Evolutionary conservation across 2,797 vertebrate species (phyloP), one percentile per base, ranked within the genome.

Genomic region (Xenentodon cancila): DNA sequence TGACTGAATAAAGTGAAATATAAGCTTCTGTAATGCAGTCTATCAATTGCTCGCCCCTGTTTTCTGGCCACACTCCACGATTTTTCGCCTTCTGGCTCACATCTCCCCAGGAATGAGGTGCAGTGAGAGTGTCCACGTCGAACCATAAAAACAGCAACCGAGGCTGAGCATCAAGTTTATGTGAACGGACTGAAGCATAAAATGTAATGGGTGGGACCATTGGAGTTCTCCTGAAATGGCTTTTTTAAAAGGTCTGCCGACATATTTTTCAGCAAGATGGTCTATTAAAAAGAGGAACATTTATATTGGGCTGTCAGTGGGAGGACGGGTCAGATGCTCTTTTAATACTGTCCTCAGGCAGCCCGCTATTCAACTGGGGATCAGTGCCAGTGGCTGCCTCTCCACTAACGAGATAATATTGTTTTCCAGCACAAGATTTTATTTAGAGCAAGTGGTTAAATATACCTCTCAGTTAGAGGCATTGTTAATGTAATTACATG

Each of bases 121-220:
- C 84, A 58, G 64, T 20, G 73, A 25, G 70, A 86, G 81, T 73
- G 87, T 90, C 90, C 91, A 88, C 74, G 71, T 67, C 68, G 64
- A 63, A 79, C 87, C 87, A 89, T 92, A 89, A 92, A 93, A 87
- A 84, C 82, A 78, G 87, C 88, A 83, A 77, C 82, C 73, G 76
- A 85, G 82, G 86, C 87, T 84, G 89, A 87, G 82, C 82, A 80
- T 84, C 80, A 80, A 84, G 80, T 92, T 90, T 90, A 91, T 92
- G 89, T 85, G 88, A 91, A 90, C 73, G 75, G 88, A 87, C 85
- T 66, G 73, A 62, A 82, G 83, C 89, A 90, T 92, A 88, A 92
- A 92, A 92, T 87, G 85, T 90, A 91, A 92, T 92, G 87, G 86
- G 80, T 85, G 79, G 84, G 88, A 88, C 87, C 84, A 75, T 76